phyloP scores from a whole-genome alignment of 2,113 vertebrate genomes.

The Melanotaenia duboulayi region DNA sequence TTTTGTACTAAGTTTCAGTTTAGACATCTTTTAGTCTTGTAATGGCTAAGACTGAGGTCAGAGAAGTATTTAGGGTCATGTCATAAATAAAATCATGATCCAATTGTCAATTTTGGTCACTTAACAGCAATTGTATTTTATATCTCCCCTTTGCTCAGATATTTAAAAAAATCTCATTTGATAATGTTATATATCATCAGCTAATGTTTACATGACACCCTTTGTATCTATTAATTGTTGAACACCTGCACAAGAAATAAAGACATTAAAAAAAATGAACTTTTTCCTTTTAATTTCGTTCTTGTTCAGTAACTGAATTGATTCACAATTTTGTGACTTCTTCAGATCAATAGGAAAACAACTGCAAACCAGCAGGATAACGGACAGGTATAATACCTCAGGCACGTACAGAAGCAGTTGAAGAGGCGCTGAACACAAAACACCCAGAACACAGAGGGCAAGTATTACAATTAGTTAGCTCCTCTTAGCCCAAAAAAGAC shows the following conservation, averaged over 20 bases:
- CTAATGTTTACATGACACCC: conserved; percentile 72
- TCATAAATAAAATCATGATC: conserved; percentile 10
- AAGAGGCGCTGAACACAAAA: conserved; percentile 26
- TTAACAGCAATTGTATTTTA: background rate
- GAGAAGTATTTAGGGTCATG: conserved; percentile 13
- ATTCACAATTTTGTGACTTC: conserved; percentile 2
- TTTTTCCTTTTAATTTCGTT: conserved; percentile 59
- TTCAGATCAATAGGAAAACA: conserved; percentile 43
- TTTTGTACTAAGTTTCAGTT: background rate
- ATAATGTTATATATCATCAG: conserved; percentile 59
- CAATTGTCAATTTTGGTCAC: conserved; percentile 23
- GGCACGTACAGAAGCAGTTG: conserved; percentile 54
- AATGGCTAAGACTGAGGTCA: conserved; percentile 4
- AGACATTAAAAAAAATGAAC: conserved; percentile 26
- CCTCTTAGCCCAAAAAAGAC: conserved; percentile 25
- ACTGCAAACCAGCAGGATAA: conserved; percentile 50
- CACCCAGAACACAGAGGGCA: conserved; percentile 48
- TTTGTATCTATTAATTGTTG: conserved; percentile 62
- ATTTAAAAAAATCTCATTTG: conserved; percentile 40
- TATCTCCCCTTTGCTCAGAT: conserved; percentile 9
- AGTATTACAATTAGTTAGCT: conserved; percentile 22
- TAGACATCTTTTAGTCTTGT: conserved; percentile 1
- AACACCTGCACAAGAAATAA: conserved; percentile 81
- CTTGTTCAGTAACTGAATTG: conserved; percentile 27
- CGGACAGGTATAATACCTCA: conserved; percentile 46